Evolutionary conservation across 2,797 vertebrate genomes (phyloP), one percentile per base, ranked within the genome.

Genomic region (Megaceryle alcyon): DNA sequence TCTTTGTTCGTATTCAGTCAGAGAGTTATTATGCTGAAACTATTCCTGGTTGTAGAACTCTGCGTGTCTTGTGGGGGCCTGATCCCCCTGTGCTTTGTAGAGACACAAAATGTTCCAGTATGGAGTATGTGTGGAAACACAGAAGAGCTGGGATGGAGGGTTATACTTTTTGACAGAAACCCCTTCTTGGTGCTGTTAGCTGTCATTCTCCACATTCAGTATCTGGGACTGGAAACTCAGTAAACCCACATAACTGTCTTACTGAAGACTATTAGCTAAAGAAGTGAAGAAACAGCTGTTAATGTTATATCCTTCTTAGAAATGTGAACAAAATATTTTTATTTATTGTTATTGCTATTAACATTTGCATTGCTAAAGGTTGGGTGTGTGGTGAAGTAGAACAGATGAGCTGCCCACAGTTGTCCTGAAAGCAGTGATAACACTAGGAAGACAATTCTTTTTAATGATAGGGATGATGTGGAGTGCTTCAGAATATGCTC

Each of bases 1-100:
- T 85, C 76, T 73, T 82, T 90, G 81, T 68, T 94, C 91, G 84
- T 91, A 69, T 76, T 93, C 66, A 73, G 44, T 77, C 60, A 39
- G 46, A 79, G 29, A 86, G 48, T 86, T 23, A 57, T 86, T 86
- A 77, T 53, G 19, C 15, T 88, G 85, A 86, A 95, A 57, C 60
- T 92, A 37, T 88, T 92, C 68, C 63, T 86, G 73, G 15, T 69
- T 69, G 23, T 56, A 66, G 72, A 88, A 22, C 31, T 41, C 31
- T 65, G 61, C 13, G 3, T 51, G 56, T 46, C 54, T 70, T 84
- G 31, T 35, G 80, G 54, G 87, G 12, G 31, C 26, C 54, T 57
- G 31, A 70, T 92, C 39, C 10, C 56, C 26, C 64, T n/a, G 46
- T 28, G 60, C 1, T 2, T 20, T 11, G 43, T 20, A 80, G 43